These are phyloP conservation scores for Podarcis raffonei DNA, from an alignment of 2,113 vertebrate species.

Conservation along the genomic window DNA sequence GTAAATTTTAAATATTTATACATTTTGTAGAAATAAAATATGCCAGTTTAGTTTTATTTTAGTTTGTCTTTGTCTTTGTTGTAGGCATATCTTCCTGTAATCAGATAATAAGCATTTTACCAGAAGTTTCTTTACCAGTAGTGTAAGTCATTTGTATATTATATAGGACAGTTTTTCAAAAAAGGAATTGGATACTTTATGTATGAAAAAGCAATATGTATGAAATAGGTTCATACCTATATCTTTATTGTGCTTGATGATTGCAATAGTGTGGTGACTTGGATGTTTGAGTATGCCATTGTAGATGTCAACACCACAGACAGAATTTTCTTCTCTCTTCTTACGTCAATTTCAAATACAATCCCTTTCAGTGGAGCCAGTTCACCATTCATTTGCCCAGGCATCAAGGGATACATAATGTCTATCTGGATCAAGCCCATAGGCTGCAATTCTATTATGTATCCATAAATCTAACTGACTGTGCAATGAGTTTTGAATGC, in stretches of 20 bases:
- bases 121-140: neutral
- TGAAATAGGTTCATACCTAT: no score
- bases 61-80: conserved; percentile 43
- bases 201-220: no score
- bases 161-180: no score
- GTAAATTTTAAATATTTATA: conserved; percentile 81
- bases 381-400: neutral
- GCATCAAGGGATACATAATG: neutral
- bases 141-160: fast-evolving
- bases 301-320: neutral
- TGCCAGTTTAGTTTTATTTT: conserved; percentile 71
- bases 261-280: neutral
- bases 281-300: neutral
- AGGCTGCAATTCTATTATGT: neutral
- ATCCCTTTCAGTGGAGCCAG: neutral
- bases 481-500: neutral
- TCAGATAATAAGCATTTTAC: fast-evolving
- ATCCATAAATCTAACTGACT: neutral
- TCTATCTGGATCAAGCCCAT: neutral
- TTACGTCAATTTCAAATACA: neutral
- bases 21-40: conserved; percentile 79
- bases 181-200: no score
- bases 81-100: fast-evolving
- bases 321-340: neutral
- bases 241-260: no score